Conservation (phyloP, 2,888 invertebrate species). For the Ochropleura leucogaster region DNA sequence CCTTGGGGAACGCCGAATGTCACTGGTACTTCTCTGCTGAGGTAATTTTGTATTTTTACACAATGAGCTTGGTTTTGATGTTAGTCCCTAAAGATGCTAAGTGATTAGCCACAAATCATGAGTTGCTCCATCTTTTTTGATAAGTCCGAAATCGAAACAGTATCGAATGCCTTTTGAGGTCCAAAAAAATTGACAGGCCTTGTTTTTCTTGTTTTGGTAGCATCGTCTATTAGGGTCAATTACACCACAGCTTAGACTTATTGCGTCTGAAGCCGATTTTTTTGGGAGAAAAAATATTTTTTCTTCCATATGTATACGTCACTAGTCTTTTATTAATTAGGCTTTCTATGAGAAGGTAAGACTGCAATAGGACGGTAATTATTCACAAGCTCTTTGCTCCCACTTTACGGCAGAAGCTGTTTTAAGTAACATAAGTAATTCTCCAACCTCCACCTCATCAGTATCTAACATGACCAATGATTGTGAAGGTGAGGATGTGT, state of each 20-base stretch:
- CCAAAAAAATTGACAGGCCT: conserved; percentile 4
- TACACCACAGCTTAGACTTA: background rate
- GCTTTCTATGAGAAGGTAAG: no score
- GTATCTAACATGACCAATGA: no score
- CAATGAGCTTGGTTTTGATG: background rate
- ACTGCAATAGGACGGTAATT: no score
- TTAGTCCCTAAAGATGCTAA: background rate
- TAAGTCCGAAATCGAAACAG: background rate
- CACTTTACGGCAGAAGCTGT: no score
- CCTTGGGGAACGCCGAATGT: conserved; percentile 3
- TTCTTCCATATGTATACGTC: background rate
- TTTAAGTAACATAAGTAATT: no score
- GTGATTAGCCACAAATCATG: background rate
- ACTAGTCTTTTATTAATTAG: background rate
- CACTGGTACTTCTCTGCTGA: background rate
- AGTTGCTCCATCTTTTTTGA: background rate
- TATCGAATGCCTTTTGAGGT: background rate
- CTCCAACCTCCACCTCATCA: no score
- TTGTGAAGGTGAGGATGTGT: no score
- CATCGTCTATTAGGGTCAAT: background rate
- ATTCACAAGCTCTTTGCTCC: no score
- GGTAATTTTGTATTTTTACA: background rate
- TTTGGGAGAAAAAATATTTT: conserved; percentile 3
- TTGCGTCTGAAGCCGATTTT: background rate
- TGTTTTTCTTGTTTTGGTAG: conserved; percentile 1